Percentiles rank a stretch among this genome's conserved stretches.
Conservation (phyloP, 2,888 invertebrate genomes). For the Kryphioiulus occultus region DNA sequence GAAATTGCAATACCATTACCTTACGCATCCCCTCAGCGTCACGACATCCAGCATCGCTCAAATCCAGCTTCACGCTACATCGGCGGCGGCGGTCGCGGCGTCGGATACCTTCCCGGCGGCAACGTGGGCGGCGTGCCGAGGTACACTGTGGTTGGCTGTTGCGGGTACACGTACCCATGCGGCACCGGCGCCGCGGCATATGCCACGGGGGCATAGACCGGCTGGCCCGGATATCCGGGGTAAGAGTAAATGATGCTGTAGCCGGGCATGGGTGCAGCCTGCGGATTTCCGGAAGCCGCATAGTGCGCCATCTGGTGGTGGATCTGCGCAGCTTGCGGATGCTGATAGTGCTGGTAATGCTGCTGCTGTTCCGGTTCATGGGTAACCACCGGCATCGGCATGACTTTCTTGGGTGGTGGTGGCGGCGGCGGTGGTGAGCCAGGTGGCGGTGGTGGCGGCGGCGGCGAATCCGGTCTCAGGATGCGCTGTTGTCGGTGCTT, state of each 20-base stretch:
- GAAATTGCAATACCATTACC: too few species aligned
- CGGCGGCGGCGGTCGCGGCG: conserved; percentile 37
- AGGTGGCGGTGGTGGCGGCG: conserved; percentile 53
- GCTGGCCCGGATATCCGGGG: conserved; percentile 54
- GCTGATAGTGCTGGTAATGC: conserved; percentile 49
- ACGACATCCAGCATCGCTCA: background rate
- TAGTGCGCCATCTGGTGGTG: conserved; percentile 41
- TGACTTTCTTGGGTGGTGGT: conserved; percentile 53
- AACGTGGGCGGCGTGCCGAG: conserved; percentile 41
- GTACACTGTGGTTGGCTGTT: conserved; percentile 50
- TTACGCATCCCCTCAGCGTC: too few species aligned
- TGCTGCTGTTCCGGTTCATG: conserved; percentile 11
- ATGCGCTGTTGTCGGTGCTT: conserved; percentile 29
- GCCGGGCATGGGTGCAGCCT: conserved; percentile 50
- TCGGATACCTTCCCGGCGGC: conserved; percentile 9
- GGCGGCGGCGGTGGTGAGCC: conserved; percentile 54
- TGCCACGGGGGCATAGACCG: conserved; percentile 52
- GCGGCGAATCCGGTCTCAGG: conserved; percentile 50
- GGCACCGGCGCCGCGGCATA: conserved; percentile 46
- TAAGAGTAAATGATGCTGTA: conserved; percentile 54
- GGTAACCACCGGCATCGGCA: conserved; percentile 46
- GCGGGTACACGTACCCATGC: conserved; percentile 51
- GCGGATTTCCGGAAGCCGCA: conserved; percentile 17
- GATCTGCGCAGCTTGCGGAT: conserved; percentile 41
- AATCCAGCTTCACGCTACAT: background rate